Evolutionary conservation across 2,888 invertebrate species (phyloP).

Genomic region (Caenorhabditis imperialis): DNA sequence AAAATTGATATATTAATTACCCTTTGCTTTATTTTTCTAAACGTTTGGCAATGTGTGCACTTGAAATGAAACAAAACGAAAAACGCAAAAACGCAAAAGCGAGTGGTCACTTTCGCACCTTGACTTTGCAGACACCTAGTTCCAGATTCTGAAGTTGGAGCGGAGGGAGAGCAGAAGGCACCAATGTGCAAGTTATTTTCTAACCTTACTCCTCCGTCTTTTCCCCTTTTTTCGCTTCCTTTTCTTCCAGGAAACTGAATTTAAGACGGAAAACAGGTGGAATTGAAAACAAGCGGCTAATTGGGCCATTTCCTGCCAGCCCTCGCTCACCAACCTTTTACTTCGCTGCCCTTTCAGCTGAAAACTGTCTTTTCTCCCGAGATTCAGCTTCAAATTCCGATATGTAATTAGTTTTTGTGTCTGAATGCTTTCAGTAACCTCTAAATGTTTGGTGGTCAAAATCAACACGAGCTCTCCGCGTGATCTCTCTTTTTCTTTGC

Average conservation of each 20-base stretch:
- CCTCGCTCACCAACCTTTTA: constrained; percentile 7
- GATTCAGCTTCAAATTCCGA: too few relatives aligned
- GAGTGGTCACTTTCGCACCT: constrained; percentile 14
- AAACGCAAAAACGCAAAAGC: too few relatives aligned
- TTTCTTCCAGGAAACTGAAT: constrained; percentile 8
- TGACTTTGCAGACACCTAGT: constrained; percentile 29
- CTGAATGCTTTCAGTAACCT: too few relatives aligned
- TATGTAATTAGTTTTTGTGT: too few relatives aligned
- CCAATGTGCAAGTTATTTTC: constrained; percentile 29
- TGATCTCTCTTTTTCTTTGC: constrained; percentile 20
- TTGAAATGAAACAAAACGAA: constrained; percentile 2
- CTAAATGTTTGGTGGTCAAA: constrained; percentile 6
- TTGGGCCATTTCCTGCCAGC: constrained; percentile 18
- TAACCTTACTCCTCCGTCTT: constrained; percentile 16
- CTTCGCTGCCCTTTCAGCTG: not conserved
- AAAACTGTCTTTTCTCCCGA: not conserved
- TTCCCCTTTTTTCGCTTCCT: constrained; percentile 14
- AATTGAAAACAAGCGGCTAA: constrained; percentile 23
- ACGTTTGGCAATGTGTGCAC: too few relatives aligned
- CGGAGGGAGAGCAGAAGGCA: not conserved
- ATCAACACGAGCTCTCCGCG: constrained; percentile 29
- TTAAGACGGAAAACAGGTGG: constrained; percentile 8
- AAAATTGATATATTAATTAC: too few relatives aligned
- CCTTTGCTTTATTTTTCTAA: too few relatives aligned
- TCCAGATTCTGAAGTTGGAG: constrained; percentile 36